Conservation (phyloP, 2,888 invertebrate species). For the Crepidodera aurea region DNA sequence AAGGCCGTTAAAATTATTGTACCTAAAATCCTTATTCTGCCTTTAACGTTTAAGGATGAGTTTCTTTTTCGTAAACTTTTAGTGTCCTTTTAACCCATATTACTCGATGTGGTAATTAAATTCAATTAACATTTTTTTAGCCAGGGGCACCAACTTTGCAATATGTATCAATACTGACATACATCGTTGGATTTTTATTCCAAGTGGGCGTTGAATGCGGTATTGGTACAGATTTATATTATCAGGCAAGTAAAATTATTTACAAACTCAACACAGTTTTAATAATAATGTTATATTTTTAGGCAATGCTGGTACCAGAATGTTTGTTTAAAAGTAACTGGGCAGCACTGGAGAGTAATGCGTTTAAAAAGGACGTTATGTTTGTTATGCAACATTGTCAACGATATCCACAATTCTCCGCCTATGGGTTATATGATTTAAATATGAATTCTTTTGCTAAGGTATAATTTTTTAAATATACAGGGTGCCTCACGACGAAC, state of each 20-base stretch:
- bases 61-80: no score
- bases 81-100: no score
- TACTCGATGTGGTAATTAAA: no score
- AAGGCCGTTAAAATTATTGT: no score
- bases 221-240: neutral
- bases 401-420: neutral
- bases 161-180: neutral
- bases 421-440: slow-evolving; percentile 4
- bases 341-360: neutral
- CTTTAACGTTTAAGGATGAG: no score
- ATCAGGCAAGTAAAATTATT: slow-evolving; percentile 7
- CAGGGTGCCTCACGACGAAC: neutral
- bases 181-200: neutral
- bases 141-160: neutral
- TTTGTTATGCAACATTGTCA: slow-evolving; percentile 8
- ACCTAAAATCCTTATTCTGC: no score
- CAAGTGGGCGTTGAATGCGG: neutral
- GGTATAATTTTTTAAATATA: neutral
- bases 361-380: slow-evolving; percentile 10
- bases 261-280: no score
- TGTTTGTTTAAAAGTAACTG: slow-evolving; percentile 12
- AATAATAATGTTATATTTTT: no score
- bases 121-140: slow-evolving; percentile 6
- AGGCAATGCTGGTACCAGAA: neutral
- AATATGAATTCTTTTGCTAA: slow-evolving; percentile 7